These are phyloP conservation scores for Melanotaenia parkinsoni DNA, from an alignment of 2,797 vertebrate genomes.

Conservation along the genomic window DNA sequence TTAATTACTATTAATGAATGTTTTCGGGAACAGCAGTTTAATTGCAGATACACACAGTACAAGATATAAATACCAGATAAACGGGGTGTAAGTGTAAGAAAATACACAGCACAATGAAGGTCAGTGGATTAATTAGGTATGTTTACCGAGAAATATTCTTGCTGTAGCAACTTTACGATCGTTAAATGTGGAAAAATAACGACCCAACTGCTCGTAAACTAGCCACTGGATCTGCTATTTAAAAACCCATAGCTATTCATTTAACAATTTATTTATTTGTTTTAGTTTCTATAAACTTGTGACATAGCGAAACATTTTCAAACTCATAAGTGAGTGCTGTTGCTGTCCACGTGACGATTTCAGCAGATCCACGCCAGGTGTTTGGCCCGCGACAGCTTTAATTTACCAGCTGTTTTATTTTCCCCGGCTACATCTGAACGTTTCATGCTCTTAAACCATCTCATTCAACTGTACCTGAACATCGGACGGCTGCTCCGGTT, in stretches of 20 bases:
- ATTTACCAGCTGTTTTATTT: rapidly evolving
- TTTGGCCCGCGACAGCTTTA: not conserved
- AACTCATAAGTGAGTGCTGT: constrained; percentile 9
- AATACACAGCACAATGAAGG: not conserved
- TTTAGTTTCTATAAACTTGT: not conserved
- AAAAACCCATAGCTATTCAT: not conserved
- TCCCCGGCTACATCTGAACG: rapidly evolving
- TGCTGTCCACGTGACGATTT: constrained; percentile 58
- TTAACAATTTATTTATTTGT: not conserved
- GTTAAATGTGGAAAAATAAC: not conserved
- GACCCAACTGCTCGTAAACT: not conserved
- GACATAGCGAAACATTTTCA: constrained; percentile 22
- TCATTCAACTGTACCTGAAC: constrained; percentile 53
- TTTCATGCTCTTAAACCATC: rapidly evolving
- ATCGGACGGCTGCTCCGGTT: constrained; percentile 23
- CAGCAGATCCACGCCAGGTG: not conserved
- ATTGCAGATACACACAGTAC: too few species aligned
- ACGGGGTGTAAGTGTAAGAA: not conserved
- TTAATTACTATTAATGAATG: not conserved
- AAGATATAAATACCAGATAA: not conserved
- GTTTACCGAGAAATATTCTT: not conserved
- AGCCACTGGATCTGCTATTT: not conserved
- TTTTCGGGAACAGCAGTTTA: not conserved
- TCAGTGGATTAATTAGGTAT: not conserved
- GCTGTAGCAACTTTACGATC: not conserved